Percentiles rank a stretch among this genome's conserved stretches.
Evolutionary conservation across 2,888 invertebrate genomes (phyloP).

Genomic region (Hemithea aestivaria): DNA sequence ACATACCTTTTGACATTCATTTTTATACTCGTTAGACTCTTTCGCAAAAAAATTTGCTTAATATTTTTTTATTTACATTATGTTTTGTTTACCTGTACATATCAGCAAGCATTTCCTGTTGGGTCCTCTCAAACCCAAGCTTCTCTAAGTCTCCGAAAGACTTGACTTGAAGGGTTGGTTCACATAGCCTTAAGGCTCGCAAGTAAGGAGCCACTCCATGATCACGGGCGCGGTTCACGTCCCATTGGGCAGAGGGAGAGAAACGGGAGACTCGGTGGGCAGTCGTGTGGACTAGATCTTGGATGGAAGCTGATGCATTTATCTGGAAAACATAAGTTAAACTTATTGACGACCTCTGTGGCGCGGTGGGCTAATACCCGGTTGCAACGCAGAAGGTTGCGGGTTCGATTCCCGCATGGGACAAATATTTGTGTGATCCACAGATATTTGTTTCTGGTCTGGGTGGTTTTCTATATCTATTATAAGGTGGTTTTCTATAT

Average conservation of each 20-base stretch:
- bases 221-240: constrained; percentile 82
- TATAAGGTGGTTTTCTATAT: no score
- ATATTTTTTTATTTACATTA: no score
- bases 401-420: no score
- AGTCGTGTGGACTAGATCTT: constrained; percentile 81
- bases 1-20: no score
- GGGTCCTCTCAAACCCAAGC: constrained; percentile 75
- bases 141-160: constrained; percentile 79
- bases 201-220: constrained; percentile 89
- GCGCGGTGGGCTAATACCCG: no score
- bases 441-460: no score
- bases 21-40: no score
- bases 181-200: constrained; percentile 83
- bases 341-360: no score
- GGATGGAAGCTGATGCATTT: constrained; percentile 79
- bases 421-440: no score
- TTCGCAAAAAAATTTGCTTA: no score
- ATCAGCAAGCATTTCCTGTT: constrained; percentile 81
- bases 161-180: constrained; percentile 70
- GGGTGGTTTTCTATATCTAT: no score
- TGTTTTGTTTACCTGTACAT: constrained; percentile 80
- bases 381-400: no score
- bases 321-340: constrained; percentile 61
- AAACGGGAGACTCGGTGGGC: constrained; percentile 82
- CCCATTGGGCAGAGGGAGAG: constrained; percentile 66